Base-by-base conservation (phyloP, 2,113 vertebrate genomes). In the Tachycineta bicolor region DNA sequence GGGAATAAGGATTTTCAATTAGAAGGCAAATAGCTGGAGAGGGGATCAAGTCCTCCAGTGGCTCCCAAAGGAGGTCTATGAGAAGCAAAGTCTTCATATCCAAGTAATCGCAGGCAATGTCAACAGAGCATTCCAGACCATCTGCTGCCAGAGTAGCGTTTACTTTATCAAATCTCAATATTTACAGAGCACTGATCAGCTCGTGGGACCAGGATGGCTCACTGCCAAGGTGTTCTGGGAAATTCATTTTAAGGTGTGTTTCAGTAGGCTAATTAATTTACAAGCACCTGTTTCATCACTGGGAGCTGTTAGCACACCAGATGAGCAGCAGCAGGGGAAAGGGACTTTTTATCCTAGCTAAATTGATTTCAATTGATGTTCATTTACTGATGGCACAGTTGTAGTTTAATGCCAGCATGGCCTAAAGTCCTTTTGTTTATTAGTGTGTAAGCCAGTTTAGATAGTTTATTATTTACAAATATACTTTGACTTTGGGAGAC, bases 151-250 rank as follows among this genome's bases (percentile, higher is more conserved):
- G 97, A 98, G 95, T 93, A 92, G 97, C 98, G 91, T 99, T 98
- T 98, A 98, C 98, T 98, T 98, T 98, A 98, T 99, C 98, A 98
- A 98, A 98, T 98, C 98, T 99, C 98, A 99, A 98, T 99, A 99
- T 99, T 99, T 99, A 98, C 98, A 98, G 98, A 98, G 98, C 98
- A 97, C 98, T 98, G 99, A 98, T 98, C 98, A 98, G 98, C 98
- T 98, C 97, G 65, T 97, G 97, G 98, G 98, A 98, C 98, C 96
- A 97, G 95, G 94, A 98, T 99, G 98, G 98, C 98, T 98, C 87
- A 65, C 97, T 98, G 98, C 98, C 98, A 98, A 98, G 91, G 97
- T 96, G 94, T 97, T 97, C 97, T 98, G 97, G 97, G 98, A 98
- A 97, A 97, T 97, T 97, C 98, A 97, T 98, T 98, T 98, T 97